Evolutionary conservation across 2,797 vertebrate genomes (phyloP), one percentile per base, ranked within the genome.

Genomic region (Crossoptilon crossoptilon): DNA sequence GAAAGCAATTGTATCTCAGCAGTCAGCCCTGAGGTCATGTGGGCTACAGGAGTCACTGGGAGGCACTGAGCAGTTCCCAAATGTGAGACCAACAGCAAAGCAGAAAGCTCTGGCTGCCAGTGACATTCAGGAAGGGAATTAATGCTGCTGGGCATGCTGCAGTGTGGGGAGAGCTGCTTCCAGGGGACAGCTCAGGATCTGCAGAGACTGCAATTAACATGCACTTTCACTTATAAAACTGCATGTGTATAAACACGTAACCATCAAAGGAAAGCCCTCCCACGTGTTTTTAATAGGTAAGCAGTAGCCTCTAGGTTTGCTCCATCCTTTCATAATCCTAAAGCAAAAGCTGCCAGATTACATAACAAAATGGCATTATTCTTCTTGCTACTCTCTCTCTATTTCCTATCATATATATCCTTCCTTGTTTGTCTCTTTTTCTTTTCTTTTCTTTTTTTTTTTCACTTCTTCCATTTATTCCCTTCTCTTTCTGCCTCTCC

Each of bases 21-120:
- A 1, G 35, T 18, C 16, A 84, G 49, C 35, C 62, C 41, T 1
- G 1, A 77, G 33, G 19, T 27, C 1, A 0, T 13, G 53, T 10
- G 39, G 63, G 63, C 37, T 37, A 16, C 0, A 0, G 10, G 59
- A 19, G n/a, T 43, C 8, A 1, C 51, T 44, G 63, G 26, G 49
- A 23, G 43, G 63, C 3, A 66, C 76, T 39, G 66, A 43, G 2
- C 14, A 5, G 5, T 7, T 68, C 56, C 73, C 85, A 74, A 41
- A 29, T 18, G 37, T 1, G 7, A 51, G 78, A 14, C 29, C 43
- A 60, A 31, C 4, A 66, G 23, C 27, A 69, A 86, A 89, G 39
- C 37, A 62, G 80, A 66, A 78, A 86, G 51, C 59, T 35, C 55
- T 59, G 71, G 26, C 49, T 74, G 69, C 5, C 43, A 26, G 1